Percentiles rank a stretch among this genome's conserved stretches.
These are phyloP conservation scores for Oscheius onirici DNA, from an alignment of 2,888 invertebrate genomes.

Conservation along the genomic window DNA sequence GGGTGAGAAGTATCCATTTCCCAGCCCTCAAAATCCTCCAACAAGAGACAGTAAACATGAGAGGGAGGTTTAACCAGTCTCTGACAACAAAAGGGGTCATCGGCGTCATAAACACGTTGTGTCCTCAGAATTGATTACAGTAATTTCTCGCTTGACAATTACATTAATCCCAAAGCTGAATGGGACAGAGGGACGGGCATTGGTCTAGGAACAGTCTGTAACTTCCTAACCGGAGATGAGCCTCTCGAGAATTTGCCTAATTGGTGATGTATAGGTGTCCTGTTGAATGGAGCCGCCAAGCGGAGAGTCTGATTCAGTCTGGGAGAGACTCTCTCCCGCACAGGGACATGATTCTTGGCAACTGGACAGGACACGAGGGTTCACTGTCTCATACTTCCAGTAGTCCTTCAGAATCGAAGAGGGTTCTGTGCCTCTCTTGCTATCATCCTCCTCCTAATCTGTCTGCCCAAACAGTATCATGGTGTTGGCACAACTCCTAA, in stretches of 20 bases:
- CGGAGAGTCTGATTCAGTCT: not conserved
- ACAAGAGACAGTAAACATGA: too few relatives aligned
- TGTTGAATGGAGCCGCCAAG: too few relatives aligned
- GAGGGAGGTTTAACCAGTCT: too few relatives aligned
- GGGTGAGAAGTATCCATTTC: too few relatives aligned
- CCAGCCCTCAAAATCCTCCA: too few relatives aligned
- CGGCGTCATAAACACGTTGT: not conserved
- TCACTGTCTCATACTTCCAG: not conserved
- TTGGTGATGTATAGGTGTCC: slow-evolving; percentile 13
- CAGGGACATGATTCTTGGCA: not conserved
- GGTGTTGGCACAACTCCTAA: slow-evolving; percentile 24
- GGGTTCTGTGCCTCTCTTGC: not conserved
- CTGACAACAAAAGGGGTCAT: not conserved
- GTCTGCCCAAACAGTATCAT: slow-evolving; percentile 17
- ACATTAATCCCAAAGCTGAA: too few relatives aligned
- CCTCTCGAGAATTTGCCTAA: slow-evolving; percentile 16
- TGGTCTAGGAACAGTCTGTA: too few relatives aligned
- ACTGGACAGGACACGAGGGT: not conserved
- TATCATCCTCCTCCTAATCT: not conserved
- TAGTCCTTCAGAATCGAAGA: not conserved
- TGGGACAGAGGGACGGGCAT: too few relatives aligned
- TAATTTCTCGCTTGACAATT: too few relatives aligned
- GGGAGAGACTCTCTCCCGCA: slow-evolving; percentile 18
- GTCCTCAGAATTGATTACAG: not conserved
- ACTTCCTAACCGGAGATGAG: too few relatives aligned